phyloP scores from a whole-genome alignment of 2,888 invertebrate genomes.

The Pyrocoelia pectoralis region DNA sequence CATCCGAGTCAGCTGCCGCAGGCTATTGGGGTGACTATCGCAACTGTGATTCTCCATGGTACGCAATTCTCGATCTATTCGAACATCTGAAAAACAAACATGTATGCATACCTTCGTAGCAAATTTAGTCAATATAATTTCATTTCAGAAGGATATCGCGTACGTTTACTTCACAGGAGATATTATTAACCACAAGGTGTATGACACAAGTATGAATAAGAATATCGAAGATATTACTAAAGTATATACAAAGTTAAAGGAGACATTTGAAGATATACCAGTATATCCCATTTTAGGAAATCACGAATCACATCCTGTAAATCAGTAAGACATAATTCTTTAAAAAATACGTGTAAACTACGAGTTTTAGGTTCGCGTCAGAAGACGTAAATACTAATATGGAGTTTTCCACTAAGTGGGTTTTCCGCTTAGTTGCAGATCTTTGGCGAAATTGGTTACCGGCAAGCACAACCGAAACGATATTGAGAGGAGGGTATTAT shows the following conservation, averaged over 20 bases:
- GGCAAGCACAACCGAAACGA: slow-evolving; percentile 65
- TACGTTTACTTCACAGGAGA: slow-evolving; percentile 87
- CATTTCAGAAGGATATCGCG: slow-evolving; percentile 62
- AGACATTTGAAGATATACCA: slow-evolving; percentile 61
- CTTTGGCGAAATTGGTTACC: slow-evolving; percentile 79
- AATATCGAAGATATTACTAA: slow-evolving; percentile 68
- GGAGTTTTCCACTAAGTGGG: slow-evolving; percentile 70
- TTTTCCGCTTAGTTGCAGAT: slow-evolving; percentile 75
- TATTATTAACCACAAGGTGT: slow-evolving; percentile 85
- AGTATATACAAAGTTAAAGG: slow-evolving; percentile 57
- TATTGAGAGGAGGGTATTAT: slow-evolving; percentile 79
- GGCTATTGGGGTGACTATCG: slow-evolving; percentile 86
- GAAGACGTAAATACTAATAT: slow-evolving; percentile 21
- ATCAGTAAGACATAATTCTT: slow-evolving; percentile 65
- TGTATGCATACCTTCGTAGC: too few relatives aligned
- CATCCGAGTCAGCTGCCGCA: slow-evolving; percentile 60
- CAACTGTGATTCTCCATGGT: slow-evolving; percentile 77
- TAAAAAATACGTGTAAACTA: background rate
- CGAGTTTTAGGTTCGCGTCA: too few relatives aligned
- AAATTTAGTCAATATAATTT: slow-evolving; percentile 2
- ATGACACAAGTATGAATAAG: slow-evolving; percentile 76
- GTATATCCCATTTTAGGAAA: slow-evolving; percentile 72
- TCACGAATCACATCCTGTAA: slow-evolving; percentile 78
- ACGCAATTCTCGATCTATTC: slow-evolving; percentile 69
- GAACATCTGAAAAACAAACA: slow-evolving; percentile 31